A percentile compares a stretch with the other conserved stretches of the same genome.
Evolutionary conservation across 2,113 vertebrate species (phyloP).

Genomic region (Brachyistius frenatus): DNA sequence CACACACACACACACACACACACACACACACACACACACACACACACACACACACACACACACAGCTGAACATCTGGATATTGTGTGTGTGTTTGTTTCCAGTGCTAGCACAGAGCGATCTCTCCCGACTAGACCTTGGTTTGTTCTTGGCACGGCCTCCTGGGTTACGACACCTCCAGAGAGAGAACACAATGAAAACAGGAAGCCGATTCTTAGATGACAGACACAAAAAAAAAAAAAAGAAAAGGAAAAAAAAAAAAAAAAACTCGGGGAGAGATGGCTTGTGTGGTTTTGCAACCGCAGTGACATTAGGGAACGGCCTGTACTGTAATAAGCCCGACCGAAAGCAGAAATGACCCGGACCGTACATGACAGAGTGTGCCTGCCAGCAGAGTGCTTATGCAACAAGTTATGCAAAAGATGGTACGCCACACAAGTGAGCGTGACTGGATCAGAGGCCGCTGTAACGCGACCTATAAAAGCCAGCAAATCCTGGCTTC

Average conservation of each 20-base stretch:
- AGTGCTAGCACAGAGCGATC: slow-evolving; percentile 67
- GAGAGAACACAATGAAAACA: slow-evolving; percentile 83
- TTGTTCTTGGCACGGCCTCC: slow-evolving; percentile 78
- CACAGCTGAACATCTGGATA: slow-evolving; percentile 69
- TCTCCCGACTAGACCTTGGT: slow-evolving; percentile 75
- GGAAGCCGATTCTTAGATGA: slow-evolving; percentile 85
- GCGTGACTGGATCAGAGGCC: slow-evolving; percentile 62
- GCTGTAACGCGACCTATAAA: slow-evolving; percentile 49
- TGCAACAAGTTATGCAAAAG: slow-evolving; percentile 81
- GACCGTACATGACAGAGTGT: slow-evolving; percentile 69
- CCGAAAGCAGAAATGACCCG: slow-evolving; percentile 78
- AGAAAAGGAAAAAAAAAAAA: slow-evolving; percentile 46
- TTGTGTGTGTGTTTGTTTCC: slow-evolving; percentile 59
- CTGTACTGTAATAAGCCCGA: slow-evolving; percentile 81
- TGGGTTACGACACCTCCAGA: slow-evolving; percentile 79
- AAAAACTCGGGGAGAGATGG: slow-evolving; percentile 60
- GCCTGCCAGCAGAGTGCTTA: slow-evolving; percentile 73
- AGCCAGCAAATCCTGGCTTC: slow-evolving; percentile 37
- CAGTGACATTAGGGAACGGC: slow-evolving; percentile 80
- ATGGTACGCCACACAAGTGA: slow-evolving; percentile 53
- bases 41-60: slow-evolving; percentile 21
- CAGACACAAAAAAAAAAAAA: slow-evolving; percentile 47
- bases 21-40: too few species aligned
- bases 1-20: slow-evolving; percentile 5
- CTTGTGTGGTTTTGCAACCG: slow-evolving; percentile 78